A percentile compares a stretch with the other conserved stretches of the same genome.
Evolutionary conservation across 2,113 vertebrate genomes (phyloP).

Genomic region (Nannospalax galili): DNA sequence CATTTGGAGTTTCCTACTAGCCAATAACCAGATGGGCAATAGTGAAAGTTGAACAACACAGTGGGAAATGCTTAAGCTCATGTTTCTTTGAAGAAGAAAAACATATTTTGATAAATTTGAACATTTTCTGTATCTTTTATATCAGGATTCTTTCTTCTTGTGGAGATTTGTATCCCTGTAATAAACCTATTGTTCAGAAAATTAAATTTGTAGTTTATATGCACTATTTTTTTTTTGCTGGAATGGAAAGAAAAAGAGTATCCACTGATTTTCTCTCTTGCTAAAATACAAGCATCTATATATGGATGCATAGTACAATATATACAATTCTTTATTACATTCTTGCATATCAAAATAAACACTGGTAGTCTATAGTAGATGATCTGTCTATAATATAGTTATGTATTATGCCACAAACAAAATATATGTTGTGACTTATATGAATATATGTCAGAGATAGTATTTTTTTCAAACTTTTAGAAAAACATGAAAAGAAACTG

Average conservation of each 20-base stretch:
- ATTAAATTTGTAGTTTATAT: not conserved
- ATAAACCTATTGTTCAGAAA: not conserved
- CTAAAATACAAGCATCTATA: not conserved
- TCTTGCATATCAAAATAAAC: not conserved
- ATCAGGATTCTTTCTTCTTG: not conserved
- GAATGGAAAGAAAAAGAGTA: not conserved
- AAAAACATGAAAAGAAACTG: conserved; percentile 5
- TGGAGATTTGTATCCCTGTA: not conserved
- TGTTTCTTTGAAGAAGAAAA: conserved; percentile 77
- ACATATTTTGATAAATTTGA: conserved; percentile 68
- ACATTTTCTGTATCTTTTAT: not conserved
- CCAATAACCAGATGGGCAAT: conserved; percentile 88
- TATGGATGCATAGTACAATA: not conserved
- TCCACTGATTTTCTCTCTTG: not conserved
- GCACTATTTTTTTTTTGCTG: not conserved
- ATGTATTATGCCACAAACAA: not conserved
- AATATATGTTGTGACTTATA: not conserved
- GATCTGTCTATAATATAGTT: not conserved
- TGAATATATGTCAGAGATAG: not conserved
- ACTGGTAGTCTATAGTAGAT: not conserved
- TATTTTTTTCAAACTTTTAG: not conserved
- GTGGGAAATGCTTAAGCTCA: conserved; percentile 84
- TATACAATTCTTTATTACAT: not conserved
- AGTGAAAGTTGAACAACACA: conserved; percentile 85
- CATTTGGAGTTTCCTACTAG: conserved; percentile 87